Conservation (phyloP, 2,888 invertebrate species). For the Deilephila porcellus region DNA sequence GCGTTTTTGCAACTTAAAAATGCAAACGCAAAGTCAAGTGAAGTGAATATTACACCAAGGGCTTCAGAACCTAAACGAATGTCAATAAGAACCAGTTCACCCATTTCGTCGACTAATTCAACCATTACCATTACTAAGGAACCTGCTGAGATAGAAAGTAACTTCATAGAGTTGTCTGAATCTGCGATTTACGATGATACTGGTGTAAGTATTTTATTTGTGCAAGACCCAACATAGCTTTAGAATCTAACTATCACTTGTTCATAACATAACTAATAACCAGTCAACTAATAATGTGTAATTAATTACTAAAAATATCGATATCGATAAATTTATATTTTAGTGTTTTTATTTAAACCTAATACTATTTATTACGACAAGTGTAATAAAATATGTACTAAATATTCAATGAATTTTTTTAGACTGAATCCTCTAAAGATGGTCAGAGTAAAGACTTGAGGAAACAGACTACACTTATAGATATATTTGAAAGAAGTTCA, state of each 20-base stretch:
- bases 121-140: slow-evolving; percentile 23
- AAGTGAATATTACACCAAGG: slow-evolving; percentile 26
- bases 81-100: slow-evolving; percentile 27
- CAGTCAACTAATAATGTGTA: slow-evolving; percentile 23
- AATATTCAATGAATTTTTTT: not conserved
- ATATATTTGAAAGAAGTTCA: slow-evolving; percentile 41
- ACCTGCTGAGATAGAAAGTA: slow-evolving; percentile 31
- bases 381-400: slow-evolving; percentile 28
- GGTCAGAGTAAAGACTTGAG: slow-evolving; percentile 30
- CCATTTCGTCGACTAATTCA: slow-evolving; percentile 23
- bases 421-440: slow-evolving; percentile 12
- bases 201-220: slow-evolving; percentile 35
- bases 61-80: slow-evolving; percentile 21
- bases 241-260: slow-evolving; percentile 28
- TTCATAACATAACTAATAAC: slow-evolving; percentile 19
- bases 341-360: slow-evolving; percentile 27
- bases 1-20: slow-evolving; percentile 36
- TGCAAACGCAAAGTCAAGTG: slow-evolving; percentile 31
- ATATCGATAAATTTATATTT: too few species aligned
- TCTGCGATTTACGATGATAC: slow-evolving; percentile 33
- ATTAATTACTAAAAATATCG: slow-evolving; percentile 14
- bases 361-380: slow-evolving; percentile 28
- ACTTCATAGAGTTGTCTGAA: slow-evolving; percentile 30
- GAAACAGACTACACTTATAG: slow-evolving; percentile 34
- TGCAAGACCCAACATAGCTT: slow-evolving; percentile 28